phyloP scores from a whole-genome alignment of 2,113 vertebrate species.

The Periophthalmodon schlosseri region DNA sequence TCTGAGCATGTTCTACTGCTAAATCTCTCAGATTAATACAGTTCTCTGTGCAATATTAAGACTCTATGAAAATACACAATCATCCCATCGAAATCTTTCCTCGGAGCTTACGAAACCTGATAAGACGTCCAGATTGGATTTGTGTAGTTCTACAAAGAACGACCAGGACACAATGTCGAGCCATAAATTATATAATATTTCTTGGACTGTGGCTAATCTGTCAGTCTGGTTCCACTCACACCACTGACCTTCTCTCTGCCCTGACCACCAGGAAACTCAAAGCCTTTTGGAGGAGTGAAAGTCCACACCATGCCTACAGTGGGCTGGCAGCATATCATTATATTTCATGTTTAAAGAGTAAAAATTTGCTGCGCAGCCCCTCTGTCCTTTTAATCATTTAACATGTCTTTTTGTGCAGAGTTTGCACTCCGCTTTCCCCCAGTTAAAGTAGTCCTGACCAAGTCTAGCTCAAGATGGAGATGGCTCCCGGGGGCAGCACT shows the following conservation, averaged over 20 bases:
- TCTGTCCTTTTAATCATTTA: not conserved
- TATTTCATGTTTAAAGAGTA: too few relatives aligned
- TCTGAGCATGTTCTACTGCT: slow-evolving; percentile 23
- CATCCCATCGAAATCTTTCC: slow-evolving; percentile 31
- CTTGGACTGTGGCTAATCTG: slow-evolving; percentile 32
- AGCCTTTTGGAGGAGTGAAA: slow-evolving; percentile 46
- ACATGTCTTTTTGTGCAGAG: not conserved
- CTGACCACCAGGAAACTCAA: slow-evolving; percentile 31
- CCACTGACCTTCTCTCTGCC: slow-evolving; percentile 49
- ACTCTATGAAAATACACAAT: slow-evolving; percentile 31
- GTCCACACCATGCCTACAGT: too few relatives aligned
- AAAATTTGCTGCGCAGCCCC: not conserved
- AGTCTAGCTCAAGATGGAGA: too few relatives aligned
- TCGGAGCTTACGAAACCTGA: slow-evolving; percentile 46
- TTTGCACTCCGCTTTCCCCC: too few relatives aligned
- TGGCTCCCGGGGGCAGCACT: too few relatives aligned
- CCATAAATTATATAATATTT: slow-evolving; percentile 20
- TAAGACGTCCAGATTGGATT: slow-evolving; percentile 44
- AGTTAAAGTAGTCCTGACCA: too few relatives aligned
- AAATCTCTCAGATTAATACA: slow-evolving; percentile 32
- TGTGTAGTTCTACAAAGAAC: slow-evolving; percentile 10
- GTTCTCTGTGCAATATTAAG: slow-evolving; percentile 19
- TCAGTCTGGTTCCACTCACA: slow-evolving; percentile 26
- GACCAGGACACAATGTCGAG: slow-evolving; percentile 16
- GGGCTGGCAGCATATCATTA: too few relatives aligned